These are phyloP conservation scores for Micronisus gabar DNA, from an alignment of 2,113 vertebrate species.

Conservation along the genomic window DNA sequence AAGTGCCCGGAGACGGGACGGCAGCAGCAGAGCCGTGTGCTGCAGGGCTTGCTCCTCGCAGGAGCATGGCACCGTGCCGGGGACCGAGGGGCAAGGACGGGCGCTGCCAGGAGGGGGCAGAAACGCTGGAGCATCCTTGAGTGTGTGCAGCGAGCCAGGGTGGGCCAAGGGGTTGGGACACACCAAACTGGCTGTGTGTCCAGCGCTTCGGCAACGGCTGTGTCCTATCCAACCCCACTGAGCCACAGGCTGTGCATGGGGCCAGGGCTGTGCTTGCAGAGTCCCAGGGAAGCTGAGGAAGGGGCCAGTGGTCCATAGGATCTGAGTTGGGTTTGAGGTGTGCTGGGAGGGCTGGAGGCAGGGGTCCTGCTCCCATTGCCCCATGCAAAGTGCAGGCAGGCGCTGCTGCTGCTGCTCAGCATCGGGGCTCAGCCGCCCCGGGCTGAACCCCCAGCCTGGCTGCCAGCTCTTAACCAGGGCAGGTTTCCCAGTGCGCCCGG, in stretches of 20 bases:
- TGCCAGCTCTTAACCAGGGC: background rate
- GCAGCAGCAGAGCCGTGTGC: background rate
- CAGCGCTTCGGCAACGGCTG: rapidly evolving
- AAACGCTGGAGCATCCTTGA: background rate
- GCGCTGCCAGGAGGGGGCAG: background rate
- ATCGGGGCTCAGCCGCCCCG: rapidly evolving
- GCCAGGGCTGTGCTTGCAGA: background rate
- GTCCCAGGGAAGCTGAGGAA: rapidly evolving
- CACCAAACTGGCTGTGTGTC: too few relatives aligned
- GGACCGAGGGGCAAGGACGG: background rate
- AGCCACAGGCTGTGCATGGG: rapidly evolving
- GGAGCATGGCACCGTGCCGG: rapidly evolving
- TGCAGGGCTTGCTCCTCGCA: background rate
- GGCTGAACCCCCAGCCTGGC: background rate
- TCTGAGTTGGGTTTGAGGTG: rapidly evolving
- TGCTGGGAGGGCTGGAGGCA: rapidly evolving
- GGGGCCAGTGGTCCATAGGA: rapidly evolving
- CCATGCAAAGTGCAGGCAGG: background rate
- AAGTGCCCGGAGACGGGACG: background rate
- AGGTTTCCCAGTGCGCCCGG: background rate
- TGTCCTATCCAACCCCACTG: rapidly evolving
- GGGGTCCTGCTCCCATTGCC: rapidly evolving
- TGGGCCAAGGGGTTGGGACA: background rate
- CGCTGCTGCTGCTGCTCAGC: background rate
- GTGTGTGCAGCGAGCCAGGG: background rate